These are phyloP conservation scores for Lanius collurio DNA, from an alignment of 2,113 vertebrate genomes.

Conservation along the genomic window DNA sequence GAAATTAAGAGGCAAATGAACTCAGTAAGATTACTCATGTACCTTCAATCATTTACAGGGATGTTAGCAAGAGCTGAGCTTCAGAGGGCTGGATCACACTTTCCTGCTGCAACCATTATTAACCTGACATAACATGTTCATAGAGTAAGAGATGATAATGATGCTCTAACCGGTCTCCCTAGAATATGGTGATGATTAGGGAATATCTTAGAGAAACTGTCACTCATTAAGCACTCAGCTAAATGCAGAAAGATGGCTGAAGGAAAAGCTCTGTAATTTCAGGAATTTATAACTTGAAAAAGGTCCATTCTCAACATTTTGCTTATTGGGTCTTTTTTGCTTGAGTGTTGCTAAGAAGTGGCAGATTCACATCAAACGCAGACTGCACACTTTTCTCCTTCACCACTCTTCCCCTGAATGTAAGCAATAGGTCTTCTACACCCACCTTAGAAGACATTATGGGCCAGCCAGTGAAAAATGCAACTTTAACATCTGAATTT, in stretches of 20 bases:
- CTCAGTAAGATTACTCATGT: not conserved
- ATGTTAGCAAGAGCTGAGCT: not conserved
- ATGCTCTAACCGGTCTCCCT: not conserved
- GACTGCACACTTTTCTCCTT: not conserved
- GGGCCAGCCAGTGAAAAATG: not conserved
- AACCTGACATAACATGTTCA: constrained; percentile 9
- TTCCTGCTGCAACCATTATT: constrained; percentile 14
- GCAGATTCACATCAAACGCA: not conserved
- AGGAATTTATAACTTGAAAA: not conserved
- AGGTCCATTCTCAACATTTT: not conserved
- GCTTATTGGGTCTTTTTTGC: not conserved
- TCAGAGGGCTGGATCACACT: not conserved
- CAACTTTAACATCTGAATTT: not conserved
- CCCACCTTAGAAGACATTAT: not conserved
- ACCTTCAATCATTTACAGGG: constrained; percentile 13
- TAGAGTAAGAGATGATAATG: not conserved
- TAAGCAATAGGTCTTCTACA: not conserved
- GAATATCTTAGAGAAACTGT: not conserved
- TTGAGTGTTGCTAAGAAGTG: not conserved
- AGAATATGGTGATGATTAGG: not conserved
- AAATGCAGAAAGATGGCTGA: not conserved
- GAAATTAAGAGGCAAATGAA: constrained; percentile 11
- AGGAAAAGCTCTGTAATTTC: not conserved
- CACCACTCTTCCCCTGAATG: not conserved
- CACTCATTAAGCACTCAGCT: not conserved